Evolutionary conservation across 2,113 vertebrate genomes (phyloP).

Genomic region (Chaetura pelagica): DNA sequence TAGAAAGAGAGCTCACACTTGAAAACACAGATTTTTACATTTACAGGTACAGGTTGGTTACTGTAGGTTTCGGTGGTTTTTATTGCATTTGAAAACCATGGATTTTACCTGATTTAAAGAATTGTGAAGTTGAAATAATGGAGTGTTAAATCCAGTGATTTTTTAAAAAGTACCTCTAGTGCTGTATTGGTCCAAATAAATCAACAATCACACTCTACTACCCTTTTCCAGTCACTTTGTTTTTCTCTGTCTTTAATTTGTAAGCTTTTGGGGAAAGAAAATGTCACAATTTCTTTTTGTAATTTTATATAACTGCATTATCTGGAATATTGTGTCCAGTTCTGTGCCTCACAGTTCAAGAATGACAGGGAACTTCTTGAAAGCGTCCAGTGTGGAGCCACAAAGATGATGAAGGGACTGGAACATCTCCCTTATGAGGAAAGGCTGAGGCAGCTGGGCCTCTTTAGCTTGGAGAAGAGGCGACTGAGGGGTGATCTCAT

Average conservation of each 20-base stretch:
- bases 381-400: too few species aligned
- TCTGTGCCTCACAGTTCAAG: too few species aligned
- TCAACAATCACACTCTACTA: not conserved
- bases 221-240: not conserved
- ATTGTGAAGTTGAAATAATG: not conserved
- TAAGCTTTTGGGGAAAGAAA: not conserved
- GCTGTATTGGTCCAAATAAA: not conserved
- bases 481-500: too few species aligned
- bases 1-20: not conserved
- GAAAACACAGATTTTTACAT: not conserved
- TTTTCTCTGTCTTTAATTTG: constrained; percentile 8
- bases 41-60: not conserved
- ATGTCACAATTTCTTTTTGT: not conserved
- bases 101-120: not conserved
- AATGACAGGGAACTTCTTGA: too few species aligned
- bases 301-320: not conserved
- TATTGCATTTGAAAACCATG: not conserved
- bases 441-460: too few species aligned
- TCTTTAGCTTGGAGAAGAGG: too few species aligned
- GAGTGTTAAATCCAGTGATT: not conserved
- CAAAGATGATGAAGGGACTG: too few species aligned
- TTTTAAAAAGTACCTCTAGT: not conserved
- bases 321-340: too few species aligned
- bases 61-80: not conserved
- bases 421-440: too few species aligned